Evolutionary conservation across 2,888 invertebrate species (phyloP).

Genomic region (Leptinotarsa haldemani): DNA sequence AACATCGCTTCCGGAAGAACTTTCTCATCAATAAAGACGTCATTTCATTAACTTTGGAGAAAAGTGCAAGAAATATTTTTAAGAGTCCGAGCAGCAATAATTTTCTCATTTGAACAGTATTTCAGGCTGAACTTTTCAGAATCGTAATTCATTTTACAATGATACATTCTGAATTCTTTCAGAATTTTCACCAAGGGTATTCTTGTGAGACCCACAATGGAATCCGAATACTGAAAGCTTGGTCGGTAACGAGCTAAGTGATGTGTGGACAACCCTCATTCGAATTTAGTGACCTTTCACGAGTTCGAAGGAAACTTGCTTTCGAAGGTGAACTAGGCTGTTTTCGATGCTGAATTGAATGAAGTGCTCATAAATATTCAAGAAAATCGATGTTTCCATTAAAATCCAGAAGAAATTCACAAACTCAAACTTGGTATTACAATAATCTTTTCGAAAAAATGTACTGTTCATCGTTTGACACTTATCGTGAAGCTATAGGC

Average conservation of each 20-base stretch:
- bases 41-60: neutral
- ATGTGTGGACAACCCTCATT: neutral
- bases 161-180: neutral
- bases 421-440: too few relatives aligned
- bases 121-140: neutral
- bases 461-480: too few relatives aligned
- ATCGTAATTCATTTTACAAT: neutral
- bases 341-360: neutral
- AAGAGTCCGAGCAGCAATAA: neutral
- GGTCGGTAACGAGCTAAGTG: neutral
- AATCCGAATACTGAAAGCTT: neutral
- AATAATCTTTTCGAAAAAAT: too few relatives aligned
- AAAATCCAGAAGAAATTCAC: neutral
- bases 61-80: neutral
- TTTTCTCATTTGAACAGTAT: neutral
- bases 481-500: too few relatives aligned
- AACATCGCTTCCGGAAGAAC: neutral
- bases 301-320: neutral
- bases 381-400: neutral
- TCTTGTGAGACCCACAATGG: neutral
- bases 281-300: neutral
- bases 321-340: neutral
- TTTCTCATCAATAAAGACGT: neutral
- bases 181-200: neutral
- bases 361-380: neutral